Conservation (phyloP, 1,140 invertebrate species). For the Drosophila funebris region DNA sequence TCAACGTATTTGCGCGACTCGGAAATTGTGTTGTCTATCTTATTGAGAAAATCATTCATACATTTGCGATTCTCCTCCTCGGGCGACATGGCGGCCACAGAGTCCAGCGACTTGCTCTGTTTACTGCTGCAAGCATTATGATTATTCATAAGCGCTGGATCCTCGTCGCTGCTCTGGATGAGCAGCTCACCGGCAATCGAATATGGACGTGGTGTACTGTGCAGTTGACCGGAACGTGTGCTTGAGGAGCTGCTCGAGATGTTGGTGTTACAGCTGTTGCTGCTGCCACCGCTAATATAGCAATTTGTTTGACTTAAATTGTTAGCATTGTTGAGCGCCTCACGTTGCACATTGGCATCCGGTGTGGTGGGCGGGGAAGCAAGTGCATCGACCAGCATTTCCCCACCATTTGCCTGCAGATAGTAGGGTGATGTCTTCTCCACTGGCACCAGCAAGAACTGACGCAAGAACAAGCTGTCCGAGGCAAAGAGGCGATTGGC, state of each 20-base stretch:
- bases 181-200: slow-evolving; percentile 85
- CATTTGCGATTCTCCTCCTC: slow-evolving; percentile 88
- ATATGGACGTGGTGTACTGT: slow-evolving; percentile 69
- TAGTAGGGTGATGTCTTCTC: slow-evolving; percentile 86
- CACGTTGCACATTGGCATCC: slow-evolving; percentile 64
- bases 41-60: slow-evolving; percentile 92
- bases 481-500: slow-evolving; percentile 94
- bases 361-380: slow-evolving; percentile 62
- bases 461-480: slow-evolving; percentile 94
- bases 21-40: slow-evolving; percentile 94
- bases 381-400: slow-evolving; percentile 55
- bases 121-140: slow-evolving; percentile 65
- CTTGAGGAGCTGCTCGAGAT: slow-evolving; percentile 54
- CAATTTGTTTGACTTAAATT: slow-evolving; percentile 52
- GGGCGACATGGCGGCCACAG: slow-evolving; percentile 84
- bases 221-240: slow-evolving; percentile 47
- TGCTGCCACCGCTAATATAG: slow-evolving; percentile 72
- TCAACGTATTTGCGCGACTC: slow-evolving; percentile 93
- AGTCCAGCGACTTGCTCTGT: slow-evolving; percentile 84
- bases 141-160: slow-evolving; percentile 58
- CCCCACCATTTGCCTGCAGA: slow-evolving; percentile 80
- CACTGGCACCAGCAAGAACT: slow-evolving; percentile 92
- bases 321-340: slow-evolving; percentile 65
- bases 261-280: slow-evolving; percentile 59
- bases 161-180: slow-evolving; percentile 62